A percentile compares a stretch with the other conserved stretches of the same genome.
Evolutionary conservation across 2,888 invertebrate genomes (phyloP).

Genomic region (Elegia similella): DNA sequence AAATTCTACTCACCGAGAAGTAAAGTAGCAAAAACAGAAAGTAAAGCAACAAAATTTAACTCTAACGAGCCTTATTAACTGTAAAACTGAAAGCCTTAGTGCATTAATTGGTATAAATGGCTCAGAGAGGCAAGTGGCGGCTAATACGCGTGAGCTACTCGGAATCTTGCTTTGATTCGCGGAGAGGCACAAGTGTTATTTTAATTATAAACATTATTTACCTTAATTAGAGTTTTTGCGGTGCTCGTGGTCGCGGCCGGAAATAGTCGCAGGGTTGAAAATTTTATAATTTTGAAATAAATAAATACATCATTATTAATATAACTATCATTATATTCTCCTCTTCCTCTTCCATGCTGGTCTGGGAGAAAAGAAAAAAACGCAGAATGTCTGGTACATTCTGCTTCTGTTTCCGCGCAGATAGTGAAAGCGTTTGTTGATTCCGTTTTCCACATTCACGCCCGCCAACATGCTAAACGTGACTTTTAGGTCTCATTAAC

Average conservation of each 20-base stretch:
- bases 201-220: slow-evolving; percentile 81
- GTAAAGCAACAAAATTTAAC: background rate
- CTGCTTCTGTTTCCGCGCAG: no score
- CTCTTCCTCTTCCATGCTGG: no score
- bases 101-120: slow-evolving; percentile 37
- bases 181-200: slow-evolving; percentile 66
- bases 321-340: no score
- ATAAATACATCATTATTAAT: no score
- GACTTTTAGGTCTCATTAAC: no score
- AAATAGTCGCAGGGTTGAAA: slow-evolving; percentile 37
- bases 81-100: background rate
- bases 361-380: no score
- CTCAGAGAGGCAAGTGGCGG: slow-evolving; percentile 57
- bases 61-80: background rate
- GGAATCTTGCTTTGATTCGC: slow-evolving; percentile 67
- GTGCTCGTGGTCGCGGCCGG: slow-evolving; percentile 58
- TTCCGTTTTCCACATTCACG: no score
- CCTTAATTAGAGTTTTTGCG: slow-evolving; percentile 74
- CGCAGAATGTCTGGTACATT: no score
- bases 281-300: background rate
- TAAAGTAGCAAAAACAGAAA: background rate
- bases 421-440: no score
- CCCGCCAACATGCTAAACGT: no score
- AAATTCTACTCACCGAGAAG: background rate
- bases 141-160: slow-evolving; percentile 59